Percentiles rank a stretch among this genome's conserved stretches.
These are phyloP conservation scores for Notolabrus celidotus DNA, from an alignment of 2,797 vertebrate genomes.

Conservation along the genomic window DNA sequence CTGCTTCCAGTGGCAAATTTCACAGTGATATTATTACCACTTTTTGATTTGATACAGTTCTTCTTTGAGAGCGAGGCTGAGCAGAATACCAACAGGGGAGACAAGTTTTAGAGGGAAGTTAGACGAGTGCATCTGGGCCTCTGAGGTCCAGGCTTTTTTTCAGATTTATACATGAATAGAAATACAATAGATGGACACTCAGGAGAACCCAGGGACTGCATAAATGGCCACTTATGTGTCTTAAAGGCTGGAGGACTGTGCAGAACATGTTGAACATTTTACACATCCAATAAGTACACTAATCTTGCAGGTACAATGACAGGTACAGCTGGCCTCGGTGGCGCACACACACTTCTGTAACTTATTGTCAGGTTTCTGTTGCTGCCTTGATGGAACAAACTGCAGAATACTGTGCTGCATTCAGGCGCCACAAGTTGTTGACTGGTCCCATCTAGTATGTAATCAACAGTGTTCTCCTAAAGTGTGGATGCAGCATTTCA, in stretches of 20 bases:
- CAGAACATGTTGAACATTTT: neutral
- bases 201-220: neutral
- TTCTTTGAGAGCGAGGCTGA: constrained; percentile 30
- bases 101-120: constrained; percentile 21
- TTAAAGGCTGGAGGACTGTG: neutral
- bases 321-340: constrained; percentile 34
- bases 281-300: constrained; percentile 15
- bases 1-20: constrained; percentile 61
- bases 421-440: neutral
- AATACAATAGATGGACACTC: neutral
- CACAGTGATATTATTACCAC: constrained; percentile 47
- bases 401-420: constrained; percentile 12
- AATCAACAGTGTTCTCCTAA: neutral
- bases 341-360: constrained; percentile 11
- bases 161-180: neutral
- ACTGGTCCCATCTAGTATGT: neutral
- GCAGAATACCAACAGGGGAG: constrained; percentile 10
- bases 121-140: neutral
- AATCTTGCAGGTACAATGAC: constrained; percentile 29
- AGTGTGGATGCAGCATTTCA: neutral
- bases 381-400: constrained; percentile 20
- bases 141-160: neutral
- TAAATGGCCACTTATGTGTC: neutral
- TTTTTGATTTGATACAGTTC: constrained; percentile 41
- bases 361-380: constrained; percentile 25